A percentile compares a stretch with the other conserved stretches of the same genome.
These are phyloP conservation scores for Amiota minor DNA, from an alignment of 2,888 invertebrate species.

Conservation along the genomic window DNA sequence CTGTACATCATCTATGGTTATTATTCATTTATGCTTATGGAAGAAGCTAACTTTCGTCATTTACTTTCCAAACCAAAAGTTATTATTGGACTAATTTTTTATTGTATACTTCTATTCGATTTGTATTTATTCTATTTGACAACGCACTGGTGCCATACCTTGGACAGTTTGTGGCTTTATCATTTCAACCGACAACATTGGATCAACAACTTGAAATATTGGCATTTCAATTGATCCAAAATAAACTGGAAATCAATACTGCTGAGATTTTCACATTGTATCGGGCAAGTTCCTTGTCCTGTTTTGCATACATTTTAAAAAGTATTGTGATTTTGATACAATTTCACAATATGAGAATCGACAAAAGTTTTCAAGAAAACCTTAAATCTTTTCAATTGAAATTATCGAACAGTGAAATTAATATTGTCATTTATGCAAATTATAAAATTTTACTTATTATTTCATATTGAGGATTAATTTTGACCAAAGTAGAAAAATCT, in stretches of 20 bases:
- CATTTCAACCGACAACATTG: constrained; percentile 13
- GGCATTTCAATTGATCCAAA: constrained; percentile 17
- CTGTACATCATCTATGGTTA: constrained; percentile 24
- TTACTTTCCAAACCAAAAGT: not conserved
- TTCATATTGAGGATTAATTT: not conserved
- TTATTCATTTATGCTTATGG: constrained; percentile 8
- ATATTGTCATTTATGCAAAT: not conserved
- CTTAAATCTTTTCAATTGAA: not conserved
- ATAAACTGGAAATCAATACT: not conserved
- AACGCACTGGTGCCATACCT: constrained; percentile 9
- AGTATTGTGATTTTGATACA: constrained; percentile 37
- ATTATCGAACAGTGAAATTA: not conserved
- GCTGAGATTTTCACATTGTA: constrained; percentile 11
- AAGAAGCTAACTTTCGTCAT: not conserved
- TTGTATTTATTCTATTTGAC: constrained; percentile 41
- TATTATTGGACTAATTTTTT: not conserved
- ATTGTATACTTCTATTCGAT: constrained; percentile 28
- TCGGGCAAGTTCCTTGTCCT: constrained; percentile 31
- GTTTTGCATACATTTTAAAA: constrained; percentile 34
- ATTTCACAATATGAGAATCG: constrained; percentile 42
- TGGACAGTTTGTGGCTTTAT: not conserved
- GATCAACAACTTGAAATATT: constrained; percentile 10
- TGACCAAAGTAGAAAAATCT: not conserved
- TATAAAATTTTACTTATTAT: not conserved
- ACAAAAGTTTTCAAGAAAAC: constrained; percentile 6